These are phyloP conservation scores for Threskiornis aethiopicus DNA, from an alignment of 2,797 vertebrate genomes.

Conservation along the genomic window DNA sequence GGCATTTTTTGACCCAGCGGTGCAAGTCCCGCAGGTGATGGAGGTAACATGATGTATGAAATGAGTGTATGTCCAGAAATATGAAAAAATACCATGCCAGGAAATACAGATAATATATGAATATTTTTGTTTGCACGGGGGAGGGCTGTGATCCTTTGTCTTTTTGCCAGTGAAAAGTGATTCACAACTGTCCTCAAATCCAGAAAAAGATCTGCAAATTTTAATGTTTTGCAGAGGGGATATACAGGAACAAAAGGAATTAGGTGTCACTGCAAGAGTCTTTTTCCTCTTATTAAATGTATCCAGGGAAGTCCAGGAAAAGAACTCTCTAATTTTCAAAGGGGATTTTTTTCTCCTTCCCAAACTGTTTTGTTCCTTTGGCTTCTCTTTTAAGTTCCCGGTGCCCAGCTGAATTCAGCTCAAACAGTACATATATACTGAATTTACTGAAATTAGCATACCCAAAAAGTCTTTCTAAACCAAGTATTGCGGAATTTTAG, in stretches of 20 bases:
- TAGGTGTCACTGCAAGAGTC: background rate
- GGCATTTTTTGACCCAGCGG: background rate
- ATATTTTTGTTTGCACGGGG: background rate
- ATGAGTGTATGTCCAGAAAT: background rate
- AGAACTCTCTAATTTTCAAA: background rate
- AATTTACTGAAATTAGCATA: background rate
- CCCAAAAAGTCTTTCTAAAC: background rate
- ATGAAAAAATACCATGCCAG: background rate
- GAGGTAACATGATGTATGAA: background rate
- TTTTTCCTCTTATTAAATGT: conserved; percentile 11
- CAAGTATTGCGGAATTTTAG: background rate
- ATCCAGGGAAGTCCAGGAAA: background rate
- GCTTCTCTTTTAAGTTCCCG: background rate
- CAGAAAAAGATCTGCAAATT: background rate
- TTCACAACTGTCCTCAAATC: conserved; percentile 1
- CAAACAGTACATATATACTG: background rate
- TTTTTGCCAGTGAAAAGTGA: background rate
- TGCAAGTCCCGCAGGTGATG: background rate
- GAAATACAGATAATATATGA: background rate
- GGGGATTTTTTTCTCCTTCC: background rate
- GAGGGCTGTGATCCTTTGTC: background rate
- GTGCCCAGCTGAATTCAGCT: background rate
- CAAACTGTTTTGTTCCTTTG: background rate
- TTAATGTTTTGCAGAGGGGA: background rate
- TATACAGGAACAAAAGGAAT: conserved; percentile 36